Base-by-base conservation (phyloP, 2,888 invertebrate species). In the Strigamia transsilvanica region DNA sequence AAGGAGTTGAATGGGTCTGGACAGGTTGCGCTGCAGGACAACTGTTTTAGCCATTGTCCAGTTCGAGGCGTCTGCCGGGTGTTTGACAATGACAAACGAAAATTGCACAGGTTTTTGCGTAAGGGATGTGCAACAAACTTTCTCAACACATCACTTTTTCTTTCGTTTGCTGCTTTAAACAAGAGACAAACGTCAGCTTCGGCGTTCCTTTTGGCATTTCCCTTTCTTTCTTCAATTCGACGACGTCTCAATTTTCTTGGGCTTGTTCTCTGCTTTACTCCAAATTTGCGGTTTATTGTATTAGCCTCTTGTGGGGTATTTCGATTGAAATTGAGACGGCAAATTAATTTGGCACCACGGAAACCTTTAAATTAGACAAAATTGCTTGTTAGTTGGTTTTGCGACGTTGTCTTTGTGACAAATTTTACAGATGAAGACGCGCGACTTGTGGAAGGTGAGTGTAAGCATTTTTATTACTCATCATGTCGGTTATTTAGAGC, bases 1-100 rank as follows among this genome's bases (percentile, higher is more conserved):
- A 73, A 73, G 73, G n/a, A 73, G 73, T 73, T 73, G 32, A 73
- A 73, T 73, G 32, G 73, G 13, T 27, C 27, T 73, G 32, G 73
- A 73, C 73, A 73, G 73, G 73, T 73, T 32, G 73, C 73, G 73
- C 73, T 32, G 73, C 73, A 27, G 73, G 73, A 73, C 73, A 73
- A 73, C 13, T 73, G 73, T 73, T n/a, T 73, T 73, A 73, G 13
- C 80, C 27, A 46, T 80, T 80, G 80, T 80, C 80, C 80, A 32
- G 23, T 32, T 18, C 27, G 46, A 80, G 46, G 51, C 66, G 81
- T 61, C 34, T 38, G 79, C 42, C 34, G n/a, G 66, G 66, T 18
- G 21, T 56, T 66, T 81, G 81, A 81, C 81, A 81, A 66, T 81
- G 81, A 81, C 81, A 66, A 81, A 66, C 66, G 81, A 61, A 81